Evolutionary conservation across 2,797 vertebrate genomes (phyloP), one percentile per base, ranked within the genome.

Genomic region (Acanthopagrus latus): DNA sequence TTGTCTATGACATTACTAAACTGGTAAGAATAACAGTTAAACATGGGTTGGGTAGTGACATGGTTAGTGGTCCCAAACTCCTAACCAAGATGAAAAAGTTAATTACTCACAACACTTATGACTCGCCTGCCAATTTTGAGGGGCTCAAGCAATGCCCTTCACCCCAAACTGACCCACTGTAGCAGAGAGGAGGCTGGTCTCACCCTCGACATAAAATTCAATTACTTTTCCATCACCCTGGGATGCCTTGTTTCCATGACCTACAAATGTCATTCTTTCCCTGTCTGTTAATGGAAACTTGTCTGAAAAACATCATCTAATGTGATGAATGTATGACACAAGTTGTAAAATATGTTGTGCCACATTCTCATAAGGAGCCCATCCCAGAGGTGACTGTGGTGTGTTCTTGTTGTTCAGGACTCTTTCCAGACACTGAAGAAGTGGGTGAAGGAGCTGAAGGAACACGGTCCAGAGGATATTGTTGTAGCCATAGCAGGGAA

Each of bases 361-460:
- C 29, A 48, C 51, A 3, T 48, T 78, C 52, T 74, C 25, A 25
- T 62, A 33, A 57, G 41, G 14, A 4, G 41, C 25, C 46, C 6
- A 3, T 64, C 56, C 76, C 52, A 38, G 25, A 51, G 18, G 4
- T 82, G 47, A 85, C 62, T 23, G 5, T 13, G 18, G 3, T 74
- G 25, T 86, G 52, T 50, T 74, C 21, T 76, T 84, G 67, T 78
- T 74, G 44, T 87, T 83, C 94, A 99, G 98, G 98, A 99, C 93
- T 99, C 98, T 8, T 99, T 99, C 95, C 96, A 98, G 92, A 99
- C 97, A 71, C 93, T 99, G 94, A 99, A 99, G 95, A 99, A 98
- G 88, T 99, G 98, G 98, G 98, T 99, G 79, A 99, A 99, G 90
- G 98, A 99, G 89, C 93, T 99, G 82, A 99, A 99, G 89, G 98